Conservation (phyloP, 2,888 invertebrate genomes). For the Calameuta idolon region DNA sequence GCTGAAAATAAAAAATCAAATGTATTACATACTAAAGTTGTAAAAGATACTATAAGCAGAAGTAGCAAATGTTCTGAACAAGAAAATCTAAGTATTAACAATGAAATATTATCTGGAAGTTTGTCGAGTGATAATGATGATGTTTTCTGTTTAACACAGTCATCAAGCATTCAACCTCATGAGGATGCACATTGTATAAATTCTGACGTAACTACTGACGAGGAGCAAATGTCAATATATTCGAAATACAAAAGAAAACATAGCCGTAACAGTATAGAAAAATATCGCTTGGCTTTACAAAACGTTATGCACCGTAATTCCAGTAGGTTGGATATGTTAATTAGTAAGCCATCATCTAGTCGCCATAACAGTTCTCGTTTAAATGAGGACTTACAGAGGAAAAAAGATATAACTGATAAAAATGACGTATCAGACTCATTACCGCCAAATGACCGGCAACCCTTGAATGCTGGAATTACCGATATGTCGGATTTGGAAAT, state of each 20-base stretch:
- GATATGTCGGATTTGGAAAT: conserved; percentile 1
- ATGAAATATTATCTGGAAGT: background rate
- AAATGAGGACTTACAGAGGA: background rate
- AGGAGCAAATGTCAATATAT: conserved; percentile 49
- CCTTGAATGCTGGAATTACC: background rate
- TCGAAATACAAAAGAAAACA: conserved; percentile 51
- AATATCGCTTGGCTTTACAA: conserved; percentile 44
- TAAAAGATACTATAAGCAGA: background rate
- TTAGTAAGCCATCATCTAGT: background rate
- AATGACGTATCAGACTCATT: background rate
- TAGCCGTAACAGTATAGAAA: conserved; percentile 48
- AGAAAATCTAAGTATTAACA: background rate
- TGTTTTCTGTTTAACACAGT: conserved; percentile 19
- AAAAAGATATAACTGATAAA: background rate
- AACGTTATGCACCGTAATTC: background rate
- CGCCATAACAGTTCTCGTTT: background rate
- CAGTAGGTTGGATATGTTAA: background rate
- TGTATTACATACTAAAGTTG: conserved; percentile 12
- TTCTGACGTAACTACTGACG: conserved; percentile 10
- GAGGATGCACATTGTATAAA: background rate
- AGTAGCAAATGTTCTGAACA: background rate
- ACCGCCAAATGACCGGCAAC: background rate
- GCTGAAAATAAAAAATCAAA: conserved; percentile 22
- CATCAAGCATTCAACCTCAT: conserved; percentile 1
- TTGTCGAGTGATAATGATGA: background rate